These are phyloP conservation scores for Glaucomys volans DNA, from an alignment of 2,113 vertebrate genomes.

Conservation along the genomic window DNA sequence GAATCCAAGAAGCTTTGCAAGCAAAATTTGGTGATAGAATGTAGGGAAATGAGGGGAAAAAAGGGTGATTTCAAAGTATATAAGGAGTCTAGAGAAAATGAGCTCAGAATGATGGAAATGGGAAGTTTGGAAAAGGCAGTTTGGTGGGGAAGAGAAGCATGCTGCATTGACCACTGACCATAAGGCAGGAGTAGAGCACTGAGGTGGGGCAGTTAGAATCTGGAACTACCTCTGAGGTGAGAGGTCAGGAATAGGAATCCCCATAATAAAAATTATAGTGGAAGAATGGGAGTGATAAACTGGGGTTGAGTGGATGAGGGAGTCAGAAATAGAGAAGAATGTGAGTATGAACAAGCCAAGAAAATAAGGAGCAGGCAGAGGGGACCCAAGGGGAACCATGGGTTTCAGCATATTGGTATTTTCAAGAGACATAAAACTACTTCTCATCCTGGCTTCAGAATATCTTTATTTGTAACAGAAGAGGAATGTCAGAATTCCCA, in stretches of 20 bases:
- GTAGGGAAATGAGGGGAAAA: background rate
- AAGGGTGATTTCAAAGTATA: background rate
- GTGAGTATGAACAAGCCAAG: background rate
- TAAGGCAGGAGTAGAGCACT: background rate
- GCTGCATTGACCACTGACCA: background rate
- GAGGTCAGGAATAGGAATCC: conserved; percentile 22
- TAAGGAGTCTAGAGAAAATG: background rate
- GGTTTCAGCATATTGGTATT: conserved; percentile 1
- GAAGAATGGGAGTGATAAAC: background rate
- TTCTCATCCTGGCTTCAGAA: conserved; percentile 2
- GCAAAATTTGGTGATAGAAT: background rate
- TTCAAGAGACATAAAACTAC: conserved; percentile 11
- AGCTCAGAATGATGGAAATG: background rate
- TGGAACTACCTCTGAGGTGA: background rate
- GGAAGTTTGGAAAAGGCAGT: background rate
- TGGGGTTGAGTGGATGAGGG: background rate
- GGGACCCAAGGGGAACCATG: background rate
- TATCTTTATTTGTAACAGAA: background rate
- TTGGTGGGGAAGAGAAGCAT: background rate
- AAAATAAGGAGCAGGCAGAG: background rate
- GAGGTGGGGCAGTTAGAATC: background rate
- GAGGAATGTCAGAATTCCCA: background rate
- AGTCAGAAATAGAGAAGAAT: conserved; percentile 11
- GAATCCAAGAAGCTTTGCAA: conserved; percentile 36
- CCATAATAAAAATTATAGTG: background rate